Evolutionary conservation across 1,140 invertebrate species (phyloP).

Genomic region (Achatina immaculata): DNA sequence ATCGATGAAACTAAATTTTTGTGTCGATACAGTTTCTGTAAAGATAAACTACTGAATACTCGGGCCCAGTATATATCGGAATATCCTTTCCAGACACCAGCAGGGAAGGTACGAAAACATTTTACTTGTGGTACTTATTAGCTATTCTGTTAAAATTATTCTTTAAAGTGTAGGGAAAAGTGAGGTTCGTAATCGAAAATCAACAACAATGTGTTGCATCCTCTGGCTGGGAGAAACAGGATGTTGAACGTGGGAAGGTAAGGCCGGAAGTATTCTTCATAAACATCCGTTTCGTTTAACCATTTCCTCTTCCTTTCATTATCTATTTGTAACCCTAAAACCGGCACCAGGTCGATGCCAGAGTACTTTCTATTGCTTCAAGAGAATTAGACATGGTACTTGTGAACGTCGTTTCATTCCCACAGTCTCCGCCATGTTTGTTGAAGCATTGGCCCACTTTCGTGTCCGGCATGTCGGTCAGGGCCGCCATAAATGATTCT

Average conservation of each 20-base stretch:
- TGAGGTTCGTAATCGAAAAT: background rate
- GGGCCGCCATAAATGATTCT: background rate
- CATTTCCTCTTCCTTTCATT: constrained; percentile 64
- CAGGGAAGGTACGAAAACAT: background rate
- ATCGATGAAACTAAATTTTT: background rate
- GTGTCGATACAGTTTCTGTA: background rate
- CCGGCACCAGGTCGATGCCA: background rate
- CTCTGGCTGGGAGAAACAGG: constrained; percentile 54
- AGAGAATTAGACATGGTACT: background rate
- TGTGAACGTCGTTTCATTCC: background rate
- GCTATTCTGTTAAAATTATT: background rate
- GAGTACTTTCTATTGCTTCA: background rate
- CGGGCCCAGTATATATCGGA: too few species aligned
- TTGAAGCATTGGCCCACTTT: constrained; percentile 22
- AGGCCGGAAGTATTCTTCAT: constrained; percentile 68
- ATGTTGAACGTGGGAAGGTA: constrained; percentile 61
- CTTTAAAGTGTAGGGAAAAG: background rate
- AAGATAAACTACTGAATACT: background rate
- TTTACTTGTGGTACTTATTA: background rate
- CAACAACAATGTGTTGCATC: background rate
- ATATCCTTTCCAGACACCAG: too few species aligned
- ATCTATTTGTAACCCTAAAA: background rate
- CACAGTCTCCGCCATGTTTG: constrained; percentile 34
- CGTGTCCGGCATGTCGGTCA: background rate
- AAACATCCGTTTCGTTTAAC: constrained; percentile 63